phyloP scores from a whole-genome alignment of 2,113 vertebrate genomes.

The Micromys minutus region DNA sequence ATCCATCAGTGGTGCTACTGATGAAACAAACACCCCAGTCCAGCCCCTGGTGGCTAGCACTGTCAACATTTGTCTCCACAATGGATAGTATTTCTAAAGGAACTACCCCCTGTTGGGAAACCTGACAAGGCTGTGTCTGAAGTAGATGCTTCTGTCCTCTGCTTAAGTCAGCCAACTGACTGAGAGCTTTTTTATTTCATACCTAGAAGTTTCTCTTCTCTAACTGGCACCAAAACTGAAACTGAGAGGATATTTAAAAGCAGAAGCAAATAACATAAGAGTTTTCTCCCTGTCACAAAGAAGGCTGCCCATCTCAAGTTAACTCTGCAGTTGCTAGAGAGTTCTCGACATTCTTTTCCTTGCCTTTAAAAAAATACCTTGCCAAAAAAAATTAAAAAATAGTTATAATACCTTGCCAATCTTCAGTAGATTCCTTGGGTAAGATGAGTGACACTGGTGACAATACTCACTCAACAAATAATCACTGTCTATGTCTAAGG shows the following conservation, averaged over 20 bases:
- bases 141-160: slow-evolving; percentile 44
- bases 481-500: background rate
- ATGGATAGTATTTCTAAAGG: slow-evolving; percentile 69
- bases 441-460: background rate
- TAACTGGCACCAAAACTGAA: slow-evolving; percentile 53
- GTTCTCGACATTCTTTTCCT: background rate
- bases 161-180: slow-evolving; percentile 34
- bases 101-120: slow-evolving; percentile 54
- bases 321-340: slow-evolving; percentile 46
- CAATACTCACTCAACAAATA: slow-evolving; percentile 39
- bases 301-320: slow-evolving; percentile 50
- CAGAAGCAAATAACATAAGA: slow-evolving; percentile 66
- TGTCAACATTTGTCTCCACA: slow-evolving; percentile 71
- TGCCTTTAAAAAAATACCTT: background rate
- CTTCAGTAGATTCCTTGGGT: slow-evolving; percentile 28
- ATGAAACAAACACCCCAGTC: slow-evolving; percentile 69
- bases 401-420: slow-evolving; percentile 31
- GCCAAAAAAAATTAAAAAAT: too few species aligned
- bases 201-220: slow-evolving; percentile 60
- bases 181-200: slow-evolving; percentile 61
- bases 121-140: slow-evolving; percentile 54
- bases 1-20: slow-evolving; percentile 70
- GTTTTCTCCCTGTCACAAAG: slow-evolving; percentile 69
- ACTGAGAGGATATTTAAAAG: slow-evolving; percentile 66
- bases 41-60: slow-evolving; percentile 27